Base-by-base conservation (phyloP, 2,888 invertebrate species). In the Chrysina gloriosa region DNA sequence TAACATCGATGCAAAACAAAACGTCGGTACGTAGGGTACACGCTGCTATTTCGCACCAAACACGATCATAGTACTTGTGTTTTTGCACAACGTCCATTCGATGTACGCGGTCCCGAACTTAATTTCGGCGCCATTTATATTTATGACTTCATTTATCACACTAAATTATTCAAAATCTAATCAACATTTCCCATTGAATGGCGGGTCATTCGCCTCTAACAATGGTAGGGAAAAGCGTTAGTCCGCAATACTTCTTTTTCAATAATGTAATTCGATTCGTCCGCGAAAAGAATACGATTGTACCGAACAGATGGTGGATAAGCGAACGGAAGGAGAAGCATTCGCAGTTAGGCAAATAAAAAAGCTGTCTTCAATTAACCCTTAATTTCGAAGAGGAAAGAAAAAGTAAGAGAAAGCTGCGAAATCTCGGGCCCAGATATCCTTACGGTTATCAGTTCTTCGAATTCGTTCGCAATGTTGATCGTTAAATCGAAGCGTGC, bases 131-230 rank as follows among this genome's bases (percentile, higher is more conserved):
- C 66, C 34, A 66, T 66, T 42, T 66, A 66, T 66, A 66, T 66
- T 66, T 66, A 66, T 66, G 42, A 34, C 58, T 47, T 66, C 66
- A 66, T 66, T 66, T 66, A 66, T 66, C 56, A 31, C 58, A 42
- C 25, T 58, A 29, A 56, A 66, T 66, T 66, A 66, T 66, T 66
- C 66, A 66, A 45, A 58, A 56, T 66, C 47, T 66, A 66, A 66
- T 66, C 66, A 66, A 56, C 66, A 66, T 58, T 66, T 66, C 27
- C 66, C 66, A 66, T 66, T 66, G 45, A 66, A 45, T 66, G 56
- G 34, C 4, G 34, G 56, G 58, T 66, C 58, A 58, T 66, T 34
- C 56, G 45, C 29, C 27, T 45, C 56, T 42, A 47, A 64, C 64
- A 64, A 64, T 66, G 58, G 45, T 39, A 39, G 58, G 58, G 58